These are phyloP conservation scores for Epirrita christyi DNA, from an alignment of 2,888 invertebrate genomes.

Conservation along the genomic window DNA sequence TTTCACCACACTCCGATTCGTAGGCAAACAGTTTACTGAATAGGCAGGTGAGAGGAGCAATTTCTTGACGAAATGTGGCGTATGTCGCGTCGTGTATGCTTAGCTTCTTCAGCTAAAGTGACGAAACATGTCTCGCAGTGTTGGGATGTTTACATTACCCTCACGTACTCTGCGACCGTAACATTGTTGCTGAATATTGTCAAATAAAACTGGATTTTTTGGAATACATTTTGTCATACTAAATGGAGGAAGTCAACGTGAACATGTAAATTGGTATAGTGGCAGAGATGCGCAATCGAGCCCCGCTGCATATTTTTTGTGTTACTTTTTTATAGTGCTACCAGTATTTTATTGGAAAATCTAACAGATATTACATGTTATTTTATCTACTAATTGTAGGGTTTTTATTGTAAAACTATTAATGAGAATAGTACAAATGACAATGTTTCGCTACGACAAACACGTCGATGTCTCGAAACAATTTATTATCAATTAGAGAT, in stretches of 20 bases:
- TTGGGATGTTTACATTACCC: conserved; percentile 64
- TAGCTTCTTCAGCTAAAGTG: conserved; percentile 70
- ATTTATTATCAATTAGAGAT: too few relatives aligned
- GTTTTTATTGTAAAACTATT: too few relatives aligned
- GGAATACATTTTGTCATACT: conserved; percentile 53
- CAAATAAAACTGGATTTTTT: conserved; percentile 62
- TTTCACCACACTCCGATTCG: conserved; percentile 37
- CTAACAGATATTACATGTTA: too few relatives aligned
- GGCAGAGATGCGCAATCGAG: too few relatives aligned
- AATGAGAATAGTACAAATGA: too few relatives aligned
- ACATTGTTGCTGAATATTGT: conserved; percentile 48
- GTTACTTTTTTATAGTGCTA: too few relatives aligned
- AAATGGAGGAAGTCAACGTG: background rate
- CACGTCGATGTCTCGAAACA: too few relatives aligned
- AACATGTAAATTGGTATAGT: background rate
- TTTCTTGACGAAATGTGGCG: conserved; percentile 56
- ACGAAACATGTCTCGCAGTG: conserved; percentile 72
- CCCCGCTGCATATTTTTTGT: too few relatives aligned
- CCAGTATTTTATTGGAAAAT: too few relatives aligned
- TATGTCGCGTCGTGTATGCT: conserved; percentile 48
- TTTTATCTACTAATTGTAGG: too few relatives aligned
- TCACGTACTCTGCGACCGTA: conserved; percentile 58
- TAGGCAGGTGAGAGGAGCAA: conserved; percentile 55
- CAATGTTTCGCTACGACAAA: too few relatives aligned
- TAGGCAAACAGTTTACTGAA: conserved; percentile 56